Evolutionary conservation across 2,888 invertebrate genomes (phyloP), one percentile per base, ranked within the genome.

Genomic region (Leuctra nigra): DNA sequence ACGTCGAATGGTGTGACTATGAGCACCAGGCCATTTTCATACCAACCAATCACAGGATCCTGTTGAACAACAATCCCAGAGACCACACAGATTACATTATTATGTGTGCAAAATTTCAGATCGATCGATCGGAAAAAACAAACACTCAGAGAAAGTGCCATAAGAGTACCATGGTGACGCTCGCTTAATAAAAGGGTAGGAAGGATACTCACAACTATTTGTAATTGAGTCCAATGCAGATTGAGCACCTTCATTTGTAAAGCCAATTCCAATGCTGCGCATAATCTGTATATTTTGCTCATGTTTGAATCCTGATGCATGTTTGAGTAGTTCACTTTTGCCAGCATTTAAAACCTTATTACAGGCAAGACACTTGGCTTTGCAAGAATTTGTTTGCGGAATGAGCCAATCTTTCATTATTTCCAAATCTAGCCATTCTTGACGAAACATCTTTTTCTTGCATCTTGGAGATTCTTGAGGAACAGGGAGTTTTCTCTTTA

Each of bases 291-390:
- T 36, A 18, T 57, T 50, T 11, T 55, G 57, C 11, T 41, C 59
- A 56, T 68, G 68, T 56, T 66, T 66, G 35, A 64, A 64, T 11
- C 66, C 66, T 13, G 65, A 62, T n/a, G 66, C 66, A 62, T 68
- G 68, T 54, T 67, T 68, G 59, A 67, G 65, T 29, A 68, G 61
- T 56, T 68, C 68, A 60, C 67, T 67, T 59, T 68, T 67, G n/a
- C 68, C 68, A 36, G 66, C 66, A 58, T 65, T 65, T 22, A 68
- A 61, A 20, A 64, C 64, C 57, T 64, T 64, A 59, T 65, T 63
- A 56, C 68, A 68, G 22, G 65, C 66, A 22, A 62, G 62, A 56
- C 68, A 67, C 39, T 63, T 63, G 22, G 66, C 67, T 54, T 65
- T 64, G 53, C 63, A 63, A 22, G 64, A 59, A 24, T 60, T 53